Conservation (phyloP, 2,797 vertebrate species). For the Urosaurus nigricauda region DNA sequence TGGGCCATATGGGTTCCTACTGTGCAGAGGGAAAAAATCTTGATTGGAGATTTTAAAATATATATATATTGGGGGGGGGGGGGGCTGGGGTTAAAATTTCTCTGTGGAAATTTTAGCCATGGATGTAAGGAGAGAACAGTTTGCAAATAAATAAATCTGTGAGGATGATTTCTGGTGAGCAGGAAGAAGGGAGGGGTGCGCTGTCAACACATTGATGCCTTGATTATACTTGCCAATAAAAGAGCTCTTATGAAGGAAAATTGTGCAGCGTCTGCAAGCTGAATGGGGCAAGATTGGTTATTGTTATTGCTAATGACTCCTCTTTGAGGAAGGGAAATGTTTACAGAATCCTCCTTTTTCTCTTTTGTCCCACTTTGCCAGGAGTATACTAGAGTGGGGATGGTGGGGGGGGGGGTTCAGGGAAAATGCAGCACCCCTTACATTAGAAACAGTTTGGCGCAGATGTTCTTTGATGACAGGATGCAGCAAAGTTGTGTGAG, state of each 20-base stretch:
- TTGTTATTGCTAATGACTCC: slow-evolving; percentile 74
- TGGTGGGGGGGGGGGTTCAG: slow-evolving; percentile 48
- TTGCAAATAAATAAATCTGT: slow-evolving; percentile 58
- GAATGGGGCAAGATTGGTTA: slow-evolving; percentile 77
- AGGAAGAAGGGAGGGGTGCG: slow-evolving; percentile 47
- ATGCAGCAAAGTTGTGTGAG: slow-evolving; percentile 31
- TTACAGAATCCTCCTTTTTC: slow-evolving; percentile 68
- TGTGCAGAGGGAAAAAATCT: not conserved
- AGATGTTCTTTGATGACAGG: slow-evolving; percentile 67
- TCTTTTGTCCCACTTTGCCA: slow-evolving; percentile 59
- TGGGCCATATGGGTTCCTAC: not conserved
- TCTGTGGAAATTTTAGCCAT: not conserved
- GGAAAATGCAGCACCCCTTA: slow-evolving; percentile 34
- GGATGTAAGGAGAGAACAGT: slow-evolving; percentile 30
- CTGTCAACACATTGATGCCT: slow-evolving; percentile 71
- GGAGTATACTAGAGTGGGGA: not conserved
- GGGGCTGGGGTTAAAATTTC: no score
- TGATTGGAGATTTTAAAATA: not conserved
- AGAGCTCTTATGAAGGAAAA: slow-evolving; percentile 74
- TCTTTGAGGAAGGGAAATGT: slow-evolving; percentile 64
- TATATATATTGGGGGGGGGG: no score
- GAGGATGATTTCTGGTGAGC: slow-evolving; percentile 73
- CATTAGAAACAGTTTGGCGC: slow-evolving; percentile 53
- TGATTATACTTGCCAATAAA: slow-evolving; percentile 74
- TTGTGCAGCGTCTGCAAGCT: slow-evolving; percentile 70